Percentiles rank a stretch among this genome's conserved stretches.
These are phyloP conservation scores for Drosophila ohnishii DNA, from an alignment of 1,140 invertebrate genomes.

Conservation along the genomic window DNA sequence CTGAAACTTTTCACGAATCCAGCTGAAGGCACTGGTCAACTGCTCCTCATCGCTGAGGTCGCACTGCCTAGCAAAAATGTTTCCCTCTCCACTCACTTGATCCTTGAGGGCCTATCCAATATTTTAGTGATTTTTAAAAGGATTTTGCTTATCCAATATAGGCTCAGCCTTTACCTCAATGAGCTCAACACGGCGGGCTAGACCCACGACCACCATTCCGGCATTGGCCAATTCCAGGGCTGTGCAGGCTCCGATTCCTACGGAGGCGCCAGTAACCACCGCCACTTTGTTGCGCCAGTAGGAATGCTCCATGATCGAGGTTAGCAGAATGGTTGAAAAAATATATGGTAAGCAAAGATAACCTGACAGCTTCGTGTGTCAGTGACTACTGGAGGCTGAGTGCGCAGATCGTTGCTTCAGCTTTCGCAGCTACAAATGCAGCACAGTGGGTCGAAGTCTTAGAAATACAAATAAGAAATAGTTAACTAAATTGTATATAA, in stretches of 20 bases:
- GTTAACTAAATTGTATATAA: neutral
- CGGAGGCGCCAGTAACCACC: slow-evolving; percentile 87
- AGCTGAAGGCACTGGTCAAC: slow-evolving; percentile 84
- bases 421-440: slow-evolving; percentile 5
- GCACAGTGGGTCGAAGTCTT: slow-evolving; percentile 28
- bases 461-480: neutral
- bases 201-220: slow-evolving; percentile 86
- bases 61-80: slow-evolving; percentile 83
- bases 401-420: slow-evolving; percentile 17
- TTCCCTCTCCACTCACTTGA: slow-evolving; percentile 66
- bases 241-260: slow-evolving; percentile 85
- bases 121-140: neutral
- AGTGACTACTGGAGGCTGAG: slow-evolving; percentile 39
- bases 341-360: slow-evolving; percentile 15
- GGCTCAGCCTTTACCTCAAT: slow-evolving; percentile 76
- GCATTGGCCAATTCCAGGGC: slow-evolving; percentile 83
- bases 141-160: no score
- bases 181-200: slow-evolving; percentile 84
- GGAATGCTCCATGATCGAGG: slow-evolving; percentile 83
- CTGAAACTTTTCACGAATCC: slow-evolving; percentile 67
- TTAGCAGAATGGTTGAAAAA: neutral
- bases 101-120: slow-evolving; percentile 49
- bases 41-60: slow-evolving; percentile 86
- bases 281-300: slow-evolving; percentile 86
- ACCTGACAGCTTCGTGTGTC: slow-evolving; percentile 35